phyloP scores from a whole-genome alignment of 2,113 vertebrate species.

The Colius striatus region DNA sequence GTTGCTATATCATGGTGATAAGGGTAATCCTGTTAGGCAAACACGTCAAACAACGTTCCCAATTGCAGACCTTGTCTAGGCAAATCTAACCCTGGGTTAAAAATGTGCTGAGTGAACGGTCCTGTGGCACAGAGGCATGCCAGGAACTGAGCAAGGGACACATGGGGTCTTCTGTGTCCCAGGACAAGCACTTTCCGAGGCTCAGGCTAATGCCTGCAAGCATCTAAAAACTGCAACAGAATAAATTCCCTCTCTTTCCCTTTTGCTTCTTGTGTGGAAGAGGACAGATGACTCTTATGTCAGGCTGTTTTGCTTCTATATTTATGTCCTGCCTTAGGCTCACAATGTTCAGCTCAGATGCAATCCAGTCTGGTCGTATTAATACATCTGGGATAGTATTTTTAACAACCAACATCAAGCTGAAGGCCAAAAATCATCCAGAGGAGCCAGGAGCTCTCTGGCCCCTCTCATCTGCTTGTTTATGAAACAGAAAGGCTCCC shows the following conservation, averaged over 20 bases:
- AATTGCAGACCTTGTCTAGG: conserved; percentile 12
- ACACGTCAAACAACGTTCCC: conserved; percentile 35
- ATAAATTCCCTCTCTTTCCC: background rate
- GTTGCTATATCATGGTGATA: conserved; percentile 46
- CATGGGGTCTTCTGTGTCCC: background rate
- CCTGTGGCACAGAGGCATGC: background rate
- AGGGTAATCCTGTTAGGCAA: conserved; percentile 67
- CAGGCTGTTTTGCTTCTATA: conserved; percentile 71
- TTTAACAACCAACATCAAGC: conserved; percentile 64
- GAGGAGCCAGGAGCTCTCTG: background rate
- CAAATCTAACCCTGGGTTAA: conserved; percentile 11
- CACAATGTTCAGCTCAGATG: conserved; percentile 68
- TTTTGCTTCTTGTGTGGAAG: conserved; percentile 36
- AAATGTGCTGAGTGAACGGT: conserved; percentile 32
- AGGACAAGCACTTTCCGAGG: background rate
- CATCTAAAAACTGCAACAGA: background rate
- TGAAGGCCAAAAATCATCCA: background rate
- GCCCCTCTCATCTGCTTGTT: background rate
- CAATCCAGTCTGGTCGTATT: conserved; percentile 59
- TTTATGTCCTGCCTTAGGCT: conserved; percentile 72
- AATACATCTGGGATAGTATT: conserved; percentile 66
- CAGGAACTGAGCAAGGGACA: background rate
- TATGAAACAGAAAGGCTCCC: background rate
- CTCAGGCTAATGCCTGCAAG: background rate
- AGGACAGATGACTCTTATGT: conserved; percentile 67